Conservation (phyloP, 2,113 vertebrate genomes). For the Myotis brandtii region DNA sequence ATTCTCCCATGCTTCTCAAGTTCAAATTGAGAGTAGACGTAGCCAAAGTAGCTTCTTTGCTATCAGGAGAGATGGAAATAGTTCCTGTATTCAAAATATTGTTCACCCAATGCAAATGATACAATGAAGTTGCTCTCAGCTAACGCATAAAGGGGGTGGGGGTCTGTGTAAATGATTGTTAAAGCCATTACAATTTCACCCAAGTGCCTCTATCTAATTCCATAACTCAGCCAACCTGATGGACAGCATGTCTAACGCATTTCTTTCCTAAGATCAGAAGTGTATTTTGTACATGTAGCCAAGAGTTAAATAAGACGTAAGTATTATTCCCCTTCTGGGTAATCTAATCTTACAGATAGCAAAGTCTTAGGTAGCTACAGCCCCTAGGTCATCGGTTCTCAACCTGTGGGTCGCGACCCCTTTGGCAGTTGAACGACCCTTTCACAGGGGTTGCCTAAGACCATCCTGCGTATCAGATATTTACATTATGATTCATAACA, state of each 20-base stretch:
- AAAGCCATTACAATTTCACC: not conserved
- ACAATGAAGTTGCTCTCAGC: not conserved
- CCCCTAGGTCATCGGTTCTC: no score
- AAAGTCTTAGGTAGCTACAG: not conserved
- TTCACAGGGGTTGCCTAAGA: no score
- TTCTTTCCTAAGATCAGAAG: not conserved
- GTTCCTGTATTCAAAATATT: not conserved
- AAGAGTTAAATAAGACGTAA: not conserved
- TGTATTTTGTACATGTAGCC: not conserved
- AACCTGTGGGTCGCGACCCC: no score
- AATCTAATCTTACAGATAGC: not conserved
- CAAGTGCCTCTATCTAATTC: not conserved
- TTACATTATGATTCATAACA: no score
- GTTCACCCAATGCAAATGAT: not conserved
- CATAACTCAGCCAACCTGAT: not conserved
- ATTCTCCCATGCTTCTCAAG: not conserved
- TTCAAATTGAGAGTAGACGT: slow-evolving; percentile 5
- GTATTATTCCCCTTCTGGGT: not conserved
- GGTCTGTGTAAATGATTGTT: not conserved
- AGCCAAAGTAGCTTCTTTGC: not conserved
- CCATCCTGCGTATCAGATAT: no score
- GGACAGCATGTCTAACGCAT: not conserved
- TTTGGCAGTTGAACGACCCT: no score
- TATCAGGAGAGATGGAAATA: not conserved
- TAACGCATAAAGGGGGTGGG: not conserved